A percentile compares a stretch with the other conserved stretches of the same genome.
Evolutionary conservation across 2,888 invertebrate genomes (phyloP).

Genomic region (Phyllotreta cruciferae): DNA sequence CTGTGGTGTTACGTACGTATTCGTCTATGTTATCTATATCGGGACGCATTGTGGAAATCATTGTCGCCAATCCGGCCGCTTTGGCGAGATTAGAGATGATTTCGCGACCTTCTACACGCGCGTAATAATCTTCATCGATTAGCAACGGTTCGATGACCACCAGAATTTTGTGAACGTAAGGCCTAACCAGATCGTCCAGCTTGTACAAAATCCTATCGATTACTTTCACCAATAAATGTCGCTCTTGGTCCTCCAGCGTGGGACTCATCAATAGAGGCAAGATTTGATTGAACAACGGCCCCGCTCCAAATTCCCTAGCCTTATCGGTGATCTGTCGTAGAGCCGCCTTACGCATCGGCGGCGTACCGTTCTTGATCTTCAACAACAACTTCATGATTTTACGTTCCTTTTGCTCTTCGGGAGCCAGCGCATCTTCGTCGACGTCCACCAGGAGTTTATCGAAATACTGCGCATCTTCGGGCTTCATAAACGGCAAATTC

Average conservation of each 20-base stretch:
- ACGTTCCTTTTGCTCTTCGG: slow-evolving; percentile 97
- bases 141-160: slow-evolving; percentile 98
- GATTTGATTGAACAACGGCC: slow-evolving; percentile 98
- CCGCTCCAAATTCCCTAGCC: slow-evolving; percentile 97
- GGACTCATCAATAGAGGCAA: slow-evolving; percentile 99
- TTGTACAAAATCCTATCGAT: slow-evolving; percentile 99
- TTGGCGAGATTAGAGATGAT: slow-evolving; percentile 99
- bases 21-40: slow-evolving; percentile 99
- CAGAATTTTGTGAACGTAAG: slow-evolving; percentile 99
- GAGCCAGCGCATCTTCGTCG: slow-evolving; percentile 93
- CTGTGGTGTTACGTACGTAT: slow-evolving; percentile 99
- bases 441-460: slow-evolving; percentile 98
- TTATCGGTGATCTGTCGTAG: slow-evolving; percentile 98
- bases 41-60: slow-evolving; percentile 99
- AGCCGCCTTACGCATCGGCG: slow-evolving; percentile 98
- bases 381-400: slow-evolving; percentile 98
- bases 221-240: slow-evolving; percentile 97
- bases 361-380: slow-evolving; percentile 99
- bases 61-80: slow-evolving; percentile 98
- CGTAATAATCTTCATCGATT: slow-evolving; percentile 99
- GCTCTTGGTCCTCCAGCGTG: slow-evolving; percentile 98
- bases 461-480: slow-evolving; percentile 99
- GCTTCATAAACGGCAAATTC: slow-evolving; percentile 98
- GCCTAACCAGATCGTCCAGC: slow-evolving; percentile 96
- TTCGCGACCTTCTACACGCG: slow-evolving; percentile 94